A percentile compares a stretch with the other conserved stretches of the same genome.
Conservation (phyloP, 2,797 vertebrate genomes). For the Todus mexicanus region DNA sequence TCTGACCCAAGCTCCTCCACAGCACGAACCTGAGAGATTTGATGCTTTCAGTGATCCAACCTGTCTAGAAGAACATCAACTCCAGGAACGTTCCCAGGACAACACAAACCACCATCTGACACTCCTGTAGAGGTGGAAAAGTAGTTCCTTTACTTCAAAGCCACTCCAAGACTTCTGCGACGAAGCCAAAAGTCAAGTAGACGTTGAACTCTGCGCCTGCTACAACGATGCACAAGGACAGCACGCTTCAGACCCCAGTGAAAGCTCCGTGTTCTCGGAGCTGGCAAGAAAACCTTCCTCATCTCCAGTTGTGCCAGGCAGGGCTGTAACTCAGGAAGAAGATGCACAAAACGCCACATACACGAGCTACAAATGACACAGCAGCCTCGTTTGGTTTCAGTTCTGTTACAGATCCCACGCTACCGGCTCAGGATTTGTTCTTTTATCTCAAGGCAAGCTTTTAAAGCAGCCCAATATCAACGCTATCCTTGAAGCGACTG, state of each 20-base stretch:
- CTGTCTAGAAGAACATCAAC: neutral
- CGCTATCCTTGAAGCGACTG: neutral
- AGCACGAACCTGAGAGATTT: neutral
- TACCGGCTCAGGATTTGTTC: neutral
- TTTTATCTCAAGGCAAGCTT: neutral
- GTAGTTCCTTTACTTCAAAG: neutral
- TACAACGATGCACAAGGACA: neutral
- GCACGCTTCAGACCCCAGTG: neutral
- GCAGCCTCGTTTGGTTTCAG: neutral
- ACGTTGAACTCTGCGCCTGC: neutral
- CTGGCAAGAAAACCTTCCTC: neutral
- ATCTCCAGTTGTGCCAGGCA: neutral
- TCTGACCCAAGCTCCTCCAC: neutral
- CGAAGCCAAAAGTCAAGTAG: too few relatives aligned
- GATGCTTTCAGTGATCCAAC: neutral
- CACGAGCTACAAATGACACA: fast-evolving
- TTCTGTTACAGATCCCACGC: neutral
- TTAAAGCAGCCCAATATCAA: neutral
- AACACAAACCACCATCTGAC: neutral
- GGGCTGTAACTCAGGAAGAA: neutral
- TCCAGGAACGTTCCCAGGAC: neutral
- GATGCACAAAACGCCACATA: neutral
- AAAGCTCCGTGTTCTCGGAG: neutral
- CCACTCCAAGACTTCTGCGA: neutral
- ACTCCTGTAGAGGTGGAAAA: neutral